Evolutionary conservation across 2,888 invertebrate species (phyloP).

Genomic region (Athalia circularis): DNA sequence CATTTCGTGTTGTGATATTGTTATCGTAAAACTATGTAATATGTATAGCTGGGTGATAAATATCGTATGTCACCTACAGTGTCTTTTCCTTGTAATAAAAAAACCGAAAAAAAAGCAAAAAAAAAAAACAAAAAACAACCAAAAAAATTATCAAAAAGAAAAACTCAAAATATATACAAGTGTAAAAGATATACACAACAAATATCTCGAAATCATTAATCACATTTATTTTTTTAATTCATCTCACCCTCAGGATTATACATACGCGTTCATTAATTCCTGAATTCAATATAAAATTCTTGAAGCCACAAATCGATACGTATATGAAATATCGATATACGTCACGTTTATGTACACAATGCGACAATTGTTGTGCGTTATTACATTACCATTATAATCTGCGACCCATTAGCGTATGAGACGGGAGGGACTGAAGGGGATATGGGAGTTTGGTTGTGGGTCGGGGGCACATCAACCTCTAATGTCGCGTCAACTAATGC

Average conservation of each 20-base stretch:
- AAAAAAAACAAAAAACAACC: neutral
- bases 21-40: conserved; percentile 65
- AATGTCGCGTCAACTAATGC: conserved; percentile 42
- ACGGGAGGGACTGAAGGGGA: neutral
- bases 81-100: conserved; percentile 67
- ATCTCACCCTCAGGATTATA: too few relatives aligned
- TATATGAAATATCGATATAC: too few relatives aligned
- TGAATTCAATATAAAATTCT: too few relatives aligned
- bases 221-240: too few relatives aligned
- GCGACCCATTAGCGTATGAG: conserved; percentile 32
- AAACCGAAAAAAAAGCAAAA: conserved; percentile 43
- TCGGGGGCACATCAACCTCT: conserved; percentile 18
- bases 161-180: too few relatives aligned
- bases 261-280: too few relatives aligned
- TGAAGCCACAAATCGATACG: too few relatives aligned
- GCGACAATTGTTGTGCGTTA: conserved; percentile 4
- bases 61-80: conserved; percentile 64
- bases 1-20: conserved; percentile 71
- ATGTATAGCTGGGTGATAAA: conserved; percentile 55
- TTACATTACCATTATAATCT: conserved; percentile 39
- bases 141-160: too few relatives aligned
- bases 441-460: too few relatives aligned
- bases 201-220: too few relatives aligned
- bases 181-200: too few relatives aligned
- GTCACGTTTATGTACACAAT: neutral